Percentiles rank a stretch among this genome's conserved stretches.
These are phyloP conservation scores for Trematocara marginatum DNA, from an alignment of 2,113 vertebrate genomes.

Conservation along the genomic window DNA sequence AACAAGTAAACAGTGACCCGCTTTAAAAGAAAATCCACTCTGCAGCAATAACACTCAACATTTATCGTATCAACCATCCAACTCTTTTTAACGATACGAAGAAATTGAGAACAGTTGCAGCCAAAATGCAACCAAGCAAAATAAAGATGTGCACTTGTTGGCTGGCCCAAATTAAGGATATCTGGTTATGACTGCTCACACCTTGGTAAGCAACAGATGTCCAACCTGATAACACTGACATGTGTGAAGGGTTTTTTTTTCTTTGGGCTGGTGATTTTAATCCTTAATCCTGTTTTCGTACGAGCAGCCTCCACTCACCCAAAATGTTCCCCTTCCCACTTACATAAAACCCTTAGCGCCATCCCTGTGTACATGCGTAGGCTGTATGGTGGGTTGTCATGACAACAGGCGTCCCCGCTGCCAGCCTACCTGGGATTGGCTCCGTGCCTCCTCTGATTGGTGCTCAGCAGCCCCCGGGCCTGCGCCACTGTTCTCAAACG, in stretches of 20 bases:
- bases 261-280: neutral
- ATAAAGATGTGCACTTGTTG: neutral
- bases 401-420: constrained; percentile 65
- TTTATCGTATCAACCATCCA: neutral
- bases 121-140: neutral
- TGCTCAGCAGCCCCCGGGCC: constrained; percentile 59
- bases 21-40: neutral
- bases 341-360: constrained; percentile 30
- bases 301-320: constrained; percentile 48
- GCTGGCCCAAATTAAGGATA: neutral
- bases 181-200: neutral
- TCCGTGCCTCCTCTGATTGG: constrained; percentile 67
- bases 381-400: constrained; percentile 70
- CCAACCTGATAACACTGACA: neutral
- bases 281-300: neutral
- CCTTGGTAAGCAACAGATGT: neutral
- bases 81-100: neutral
- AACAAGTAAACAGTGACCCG: neutral
- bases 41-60: neutral
- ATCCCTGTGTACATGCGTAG: constrained; percentile 53
- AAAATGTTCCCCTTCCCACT: constrained; percentile 40
- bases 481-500: constrained; percentile 63
- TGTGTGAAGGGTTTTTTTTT: neutral
- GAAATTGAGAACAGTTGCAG: neutral
- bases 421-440: constrained; percentile 72